phyloP scores from a whole-genome alignment of 2,113 vertebrate species.

The Cinclus mexicanus region DNA sequence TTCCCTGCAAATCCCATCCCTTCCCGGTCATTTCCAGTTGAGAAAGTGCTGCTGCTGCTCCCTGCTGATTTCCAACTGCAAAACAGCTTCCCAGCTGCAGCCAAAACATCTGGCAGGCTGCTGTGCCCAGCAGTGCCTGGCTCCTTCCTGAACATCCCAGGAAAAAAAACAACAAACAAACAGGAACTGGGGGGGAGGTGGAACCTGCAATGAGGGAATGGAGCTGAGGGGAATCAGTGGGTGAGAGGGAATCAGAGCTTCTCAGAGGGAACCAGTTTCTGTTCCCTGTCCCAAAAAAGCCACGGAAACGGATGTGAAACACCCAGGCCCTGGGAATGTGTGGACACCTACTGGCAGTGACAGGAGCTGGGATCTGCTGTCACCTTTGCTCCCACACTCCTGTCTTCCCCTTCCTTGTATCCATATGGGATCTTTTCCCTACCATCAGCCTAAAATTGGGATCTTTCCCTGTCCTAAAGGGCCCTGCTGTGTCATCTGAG shows the following conservation, averaged over 20 bases:
- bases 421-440: not conserved
- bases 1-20: not conserved
- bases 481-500: not conserved
- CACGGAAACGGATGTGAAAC: not conserved
- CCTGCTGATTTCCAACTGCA: not conserved
- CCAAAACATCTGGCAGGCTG: not conserved
- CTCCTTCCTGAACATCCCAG: not conserved
- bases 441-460: not conserved
- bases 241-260: not conserved
- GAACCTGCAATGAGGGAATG: not conserved
- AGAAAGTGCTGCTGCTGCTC: not conserved
- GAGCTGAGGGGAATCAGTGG: not conserved
- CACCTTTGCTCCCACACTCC: not conserved
- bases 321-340: not conserved
- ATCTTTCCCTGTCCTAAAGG: not conserved
- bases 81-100: not conserved
- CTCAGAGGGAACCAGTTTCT: not conserved
- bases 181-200: not conserved
- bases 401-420: not conserved
- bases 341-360: rapidly evolving
- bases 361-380: not conserved
- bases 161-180: not conserved
- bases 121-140: not conserved
- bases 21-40: not conserved
- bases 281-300: not conserved